Percentiles rank a stretch among this genome's conserved stretches.
Conservation (phyloP, 1,140 invertebrate genomes). For the Heliconius melpomene region DNA sequence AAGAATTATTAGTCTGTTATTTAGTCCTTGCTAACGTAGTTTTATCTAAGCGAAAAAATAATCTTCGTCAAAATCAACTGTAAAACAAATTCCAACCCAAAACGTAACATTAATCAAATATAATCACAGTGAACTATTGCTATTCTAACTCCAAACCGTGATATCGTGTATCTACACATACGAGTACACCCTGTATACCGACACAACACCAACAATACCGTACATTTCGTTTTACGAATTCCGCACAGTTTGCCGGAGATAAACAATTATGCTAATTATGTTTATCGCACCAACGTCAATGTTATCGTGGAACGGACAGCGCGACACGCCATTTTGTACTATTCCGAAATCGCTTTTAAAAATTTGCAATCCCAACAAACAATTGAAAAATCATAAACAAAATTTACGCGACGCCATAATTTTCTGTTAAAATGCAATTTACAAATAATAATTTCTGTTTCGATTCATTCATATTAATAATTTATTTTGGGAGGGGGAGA, state of each 20-base stretch:
- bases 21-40: too few relatives aligned
- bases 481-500: conserved; percentile 29
- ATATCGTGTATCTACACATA: not conserved
- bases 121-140: not conserved
- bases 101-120: not conserved
- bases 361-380: not conserved
- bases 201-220: not conserved
- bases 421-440: conserved; percentile 41
- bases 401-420: conserved; percentile 29
- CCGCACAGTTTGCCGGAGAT: conserved; percentile 2
- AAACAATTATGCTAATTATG: conserved; percentile 21
- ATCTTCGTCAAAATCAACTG: too few relatives aligned
- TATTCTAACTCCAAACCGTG: not conserved
- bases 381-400: conserved; percentile 29
- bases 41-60: too few relatives aligned
- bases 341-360: not conserved
- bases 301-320: not conserved
- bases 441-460: conserved; percentile 33
- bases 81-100: not conserved
- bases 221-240: conserved; percentile 15
- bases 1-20: too few relatives aligned
- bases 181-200: not conserved
- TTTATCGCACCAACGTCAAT: conserved; percentile 18
- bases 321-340: not conserved
- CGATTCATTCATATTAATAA: conserved; percentile 34